A percentile compares a stretch with the other conserved stretches of the same genome.
These are phyloP conservation scores for Lamellibrachia columna DNA, from an alignment of 2,888 invertebrate genomes.

Conservation along the genomic window DNA sequence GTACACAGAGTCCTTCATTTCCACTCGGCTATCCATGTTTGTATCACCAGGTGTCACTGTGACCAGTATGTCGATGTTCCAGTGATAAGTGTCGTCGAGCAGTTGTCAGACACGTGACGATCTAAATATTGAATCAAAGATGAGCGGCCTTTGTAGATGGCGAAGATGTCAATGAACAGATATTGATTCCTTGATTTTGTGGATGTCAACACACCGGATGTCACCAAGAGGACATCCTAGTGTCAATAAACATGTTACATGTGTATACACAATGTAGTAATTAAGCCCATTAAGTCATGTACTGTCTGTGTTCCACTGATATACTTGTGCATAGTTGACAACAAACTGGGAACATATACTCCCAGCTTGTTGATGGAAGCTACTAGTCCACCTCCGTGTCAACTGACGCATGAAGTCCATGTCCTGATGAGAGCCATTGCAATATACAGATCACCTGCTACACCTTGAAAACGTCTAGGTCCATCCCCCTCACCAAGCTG, in stretches of 20 bases:
- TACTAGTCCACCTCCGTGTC: neutral
- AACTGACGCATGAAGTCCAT: neutral
- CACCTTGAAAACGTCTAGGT: neutral
- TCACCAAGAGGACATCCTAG: neutral
- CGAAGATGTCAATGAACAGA: neutral
- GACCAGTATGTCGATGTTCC: neutral
- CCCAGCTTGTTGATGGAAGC: conserved; percentile 1
- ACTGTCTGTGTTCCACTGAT: neutral
- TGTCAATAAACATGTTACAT: neutral
- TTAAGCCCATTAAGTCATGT: neutral
- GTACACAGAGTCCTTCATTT: neutral
- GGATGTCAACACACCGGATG: neutral
- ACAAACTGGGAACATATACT: neutral
- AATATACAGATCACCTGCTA: neutral
- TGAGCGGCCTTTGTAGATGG: neutral
- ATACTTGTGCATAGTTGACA: neutral
- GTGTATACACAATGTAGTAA: neutral
- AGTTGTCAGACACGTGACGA: neutral
- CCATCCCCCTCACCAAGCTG: neutral
- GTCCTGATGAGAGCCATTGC: neutral
- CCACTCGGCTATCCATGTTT: neutral
- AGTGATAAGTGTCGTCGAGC: neutral
- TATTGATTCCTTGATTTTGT: neutral
- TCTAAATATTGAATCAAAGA: neutral
- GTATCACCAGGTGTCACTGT: neutral